These are phyloP conservation scores for Drosophila albomicans DNA, from an alignment of 1,140 invertebrate genomes.

Conservation along the genomic window DNA sequence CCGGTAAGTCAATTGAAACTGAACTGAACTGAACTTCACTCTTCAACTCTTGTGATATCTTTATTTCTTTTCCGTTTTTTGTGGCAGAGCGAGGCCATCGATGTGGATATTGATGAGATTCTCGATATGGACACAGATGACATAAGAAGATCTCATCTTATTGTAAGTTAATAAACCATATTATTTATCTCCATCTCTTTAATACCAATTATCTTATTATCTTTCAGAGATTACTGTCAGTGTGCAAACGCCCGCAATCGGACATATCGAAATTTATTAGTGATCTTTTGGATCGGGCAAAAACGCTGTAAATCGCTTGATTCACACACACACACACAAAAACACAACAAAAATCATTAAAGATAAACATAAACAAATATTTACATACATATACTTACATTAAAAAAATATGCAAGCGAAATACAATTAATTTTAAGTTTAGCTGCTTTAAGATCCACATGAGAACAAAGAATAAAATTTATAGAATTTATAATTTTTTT, in stretches of 20 bases:
- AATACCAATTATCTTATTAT: background rate
- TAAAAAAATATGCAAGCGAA: slow-evolving; percentile 61
- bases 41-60: background rate
- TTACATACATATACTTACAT: slow-evolving; percentile 48
- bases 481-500: slow-evolving; percentile 37
- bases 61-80: background rate
- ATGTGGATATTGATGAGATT: slow-evolving; percentile 97
- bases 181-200: background rate
- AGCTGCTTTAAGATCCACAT: slow-evolving; percentile 60
- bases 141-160: slow-evolving; percentile 92
- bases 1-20: slow-evolving; percentile 87
- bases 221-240: slow-evolving; percentile 89
- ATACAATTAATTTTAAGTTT: slow-evolving; percentile 74
- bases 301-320: slow-evolving; percentile 88
- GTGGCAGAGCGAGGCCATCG: slow-evolving; percentile 89
- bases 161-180: slow-evolving; percentile 86
- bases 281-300: slow-evolving; percentile 94
- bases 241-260: slow-evolving; percentile 93
- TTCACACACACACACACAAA: slow-evolving; percentile 19
- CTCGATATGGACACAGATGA: slow-evolving; percentile 96
- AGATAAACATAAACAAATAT: slow-evolving; percentile 43
- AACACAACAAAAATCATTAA: slow-evolving; percentile 51
- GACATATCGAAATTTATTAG: slow-evolving; percentile 96
- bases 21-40: background rate
- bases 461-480: slow-evolving; percentile 63